Evolutionary conservation across 35 echinoderm and acorn worm genomes (phyloP), one percentile per base, ranked within the genome.

Genomic region (Lytechinus variegatus): DNA sequence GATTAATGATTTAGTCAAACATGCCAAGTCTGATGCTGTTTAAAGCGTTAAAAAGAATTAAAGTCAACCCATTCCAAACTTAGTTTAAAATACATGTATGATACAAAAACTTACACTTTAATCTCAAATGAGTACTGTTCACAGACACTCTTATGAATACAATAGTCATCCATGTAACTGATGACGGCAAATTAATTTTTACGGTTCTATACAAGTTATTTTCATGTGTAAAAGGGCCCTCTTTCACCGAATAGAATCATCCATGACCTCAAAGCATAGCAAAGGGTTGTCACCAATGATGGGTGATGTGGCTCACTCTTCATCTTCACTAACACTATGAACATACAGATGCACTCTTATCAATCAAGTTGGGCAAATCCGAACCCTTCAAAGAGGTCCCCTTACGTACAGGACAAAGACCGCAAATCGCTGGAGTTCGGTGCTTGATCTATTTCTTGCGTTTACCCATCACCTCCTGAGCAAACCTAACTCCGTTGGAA

Each of bases 281-380:
- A 79, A 79, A 79, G 19, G 66, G 16, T 79, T 44, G n/a, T 24
- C 8, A 24, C 66, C 66, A 79, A 79, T 24, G 21, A 79, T 79
- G 19, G 66, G 66, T 24, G 21, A 79, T 79, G 66, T 79, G 66
- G 66, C 19, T 79, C 66, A 44, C 33, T 79, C 19, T 79, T 79
- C 66, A 79, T 79, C 66, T 79, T 79, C 66, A 44, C 16, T 79
- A 19, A 79, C 66, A 6, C 1, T 79, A 79, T 24, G 19, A 79
- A 79, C 66, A n/a, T 79, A n/a, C 66, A 24, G 19, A 79, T 24
- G 19, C 66, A 79, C 66, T 79, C 16, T 79, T 79, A 79, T 79
- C 66, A 79, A 79, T 79, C 66, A 79, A 79, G 21, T 79, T 79
- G 66, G n/a, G 66, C 66, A 79, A 79, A 79, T 79, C 66, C 24